Conservation (phyloP, 1,140 invertebrate genomes). For the Drosophila dunni region DNA sequence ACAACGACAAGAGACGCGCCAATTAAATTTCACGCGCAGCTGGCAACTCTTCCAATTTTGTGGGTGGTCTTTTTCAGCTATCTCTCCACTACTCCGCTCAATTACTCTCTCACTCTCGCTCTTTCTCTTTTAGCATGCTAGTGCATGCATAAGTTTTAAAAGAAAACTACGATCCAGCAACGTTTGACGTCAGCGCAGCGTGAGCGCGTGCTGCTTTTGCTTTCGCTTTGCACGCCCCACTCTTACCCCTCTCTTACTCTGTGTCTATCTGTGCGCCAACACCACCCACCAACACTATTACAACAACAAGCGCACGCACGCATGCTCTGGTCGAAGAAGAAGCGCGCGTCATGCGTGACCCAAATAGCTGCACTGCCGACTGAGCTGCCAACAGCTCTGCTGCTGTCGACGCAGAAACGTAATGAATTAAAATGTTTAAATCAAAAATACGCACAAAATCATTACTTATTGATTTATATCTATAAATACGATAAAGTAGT, state of each 20-base stretch:
- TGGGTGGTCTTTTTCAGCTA: conserved; percentile 37
- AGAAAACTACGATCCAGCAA: conserved; percentile 38
- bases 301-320: conserved; percentile 21
- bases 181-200: conserved; percentile 45
- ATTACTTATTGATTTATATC: too few species aligned
- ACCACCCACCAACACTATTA: conserved; percentile 18
- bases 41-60: conserved; percentile 47
- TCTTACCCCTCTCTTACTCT: not conserved
- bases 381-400: not conserved
- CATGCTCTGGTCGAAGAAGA: conserved; percentile 35
- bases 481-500: too few species aligned
- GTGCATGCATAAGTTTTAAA: conserved; percentile 23
- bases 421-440: too few species aligned
- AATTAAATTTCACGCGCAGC: conserved; percentile 49
- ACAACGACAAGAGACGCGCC: conserved; percentile 19
- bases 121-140: not conserved
- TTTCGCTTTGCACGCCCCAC: conserved; percentile 34
- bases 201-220: conserved; percentile 37
- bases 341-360: conserved; percentile 59
- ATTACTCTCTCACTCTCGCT: not conserved
- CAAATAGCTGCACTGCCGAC: conserved; percentile 38
- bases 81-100: too few species aligned
- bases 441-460: too few species aligned
- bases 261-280: conserved; percentile 3
- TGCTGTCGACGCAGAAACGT: not conserved